A percentile compares a stretch with the other conserved stretches of the same genome.
Evolutionary conservation across 2,888 invertebrate genomes (phyloP).

Genomic region (Gerris lacustris): DNA sequence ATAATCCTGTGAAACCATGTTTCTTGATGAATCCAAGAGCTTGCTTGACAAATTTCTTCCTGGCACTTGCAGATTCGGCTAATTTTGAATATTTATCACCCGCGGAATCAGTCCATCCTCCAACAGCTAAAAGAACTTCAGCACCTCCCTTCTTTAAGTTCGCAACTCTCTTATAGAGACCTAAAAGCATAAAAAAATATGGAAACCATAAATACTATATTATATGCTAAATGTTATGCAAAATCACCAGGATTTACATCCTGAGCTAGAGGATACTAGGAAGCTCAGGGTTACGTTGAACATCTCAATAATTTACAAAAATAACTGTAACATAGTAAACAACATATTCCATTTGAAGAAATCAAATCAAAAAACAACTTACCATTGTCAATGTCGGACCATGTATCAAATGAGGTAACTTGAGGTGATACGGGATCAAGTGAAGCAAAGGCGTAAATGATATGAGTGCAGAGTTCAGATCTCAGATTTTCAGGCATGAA

Average conservation of each 20-base stretch:
- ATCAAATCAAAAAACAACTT: conserved; percentile 33
- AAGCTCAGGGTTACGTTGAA: neutral
- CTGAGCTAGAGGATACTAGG: neutral
- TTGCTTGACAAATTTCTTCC: conserved; percentile 51
- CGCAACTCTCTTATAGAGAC: conserved; percentile 65
- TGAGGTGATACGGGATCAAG: conserved; percentile 65
- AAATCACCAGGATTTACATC: neutral
- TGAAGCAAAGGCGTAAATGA: conserved; percentile 81
- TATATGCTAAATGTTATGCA: conserved; percentile 7
- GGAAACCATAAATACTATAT: conserved; percentile 21
- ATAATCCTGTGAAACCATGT: conserved; percentile 73
- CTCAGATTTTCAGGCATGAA: conserved; percentile 79
- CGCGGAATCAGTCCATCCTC: conserved; percentile 91
- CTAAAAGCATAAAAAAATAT: too few relatives aligned
- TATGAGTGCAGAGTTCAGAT: conserved; percentile 67
- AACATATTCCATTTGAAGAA: too few relatives aligned
- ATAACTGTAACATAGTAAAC: too few relatives aligned
- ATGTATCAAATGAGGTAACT: conserved; percentile 71
- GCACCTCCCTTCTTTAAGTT: conserved; percentile 40
- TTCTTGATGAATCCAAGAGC: conserved; percentile 56
- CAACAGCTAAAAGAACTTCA: conserved; percentile 66
- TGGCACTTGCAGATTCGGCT: conserved; percentile 52
- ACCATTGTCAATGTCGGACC: conserved; percentile 79
- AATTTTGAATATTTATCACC: conserved; percentile 76
- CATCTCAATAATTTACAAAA: too few relatives aligned